Conservation (phyloP, 37 sponge, comb jelly and placozoan genomes). For the Cliona cf. orientalis region DNA sequence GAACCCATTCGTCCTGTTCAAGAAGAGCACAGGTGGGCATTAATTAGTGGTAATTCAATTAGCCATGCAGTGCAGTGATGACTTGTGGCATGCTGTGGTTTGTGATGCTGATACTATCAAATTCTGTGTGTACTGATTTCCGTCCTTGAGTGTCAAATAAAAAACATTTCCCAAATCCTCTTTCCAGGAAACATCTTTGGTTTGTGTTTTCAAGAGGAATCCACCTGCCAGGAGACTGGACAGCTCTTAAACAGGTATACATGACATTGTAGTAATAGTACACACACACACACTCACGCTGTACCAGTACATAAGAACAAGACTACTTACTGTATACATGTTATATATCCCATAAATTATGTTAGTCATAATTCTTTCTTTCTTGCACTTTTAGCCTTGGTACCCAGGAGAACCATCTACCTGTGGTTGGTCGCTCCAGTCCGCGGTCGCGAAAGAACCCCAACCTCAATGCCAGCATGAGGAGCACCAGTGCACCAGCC, state of each 20-base stretch:
- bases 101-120: too few relatives aligned
- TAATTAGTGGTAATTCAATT: not conserved
- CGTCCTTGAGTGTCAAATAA: too few relatives aligned
- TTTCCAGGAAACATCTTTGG: conserved; percentile 52
- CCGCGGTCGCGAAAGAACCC: too few relatives aligned
- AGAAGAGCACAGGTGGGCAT: conserved; percentile 13
- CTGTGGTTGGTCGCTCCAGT: too few relatives aligned
- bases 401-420: too few relatives aligned
- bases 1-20: conserved; percentile 60
- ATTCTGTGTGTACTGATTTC: too few relatives aligned
- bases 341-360: too few relatives aligned
- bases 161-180: too few relatives aligned
- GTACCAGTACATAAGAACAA: too few relatives aligned
- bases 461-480: not conserved
- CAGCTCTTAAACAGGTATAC: conserved; percentile 35
- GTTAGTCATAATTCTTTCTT: not conserved
- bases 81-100: not conserved
- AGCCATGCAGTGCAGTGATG: not conserved
- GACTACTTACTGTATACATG: too few relatives aligned
- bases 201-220: conserved; percentile 41
- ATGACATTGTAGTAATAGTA: not conserved
- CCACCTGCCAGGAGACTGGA: conserved; percentile 20
- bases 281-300: not conserved
- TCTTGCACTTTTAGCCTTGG: not conserved
- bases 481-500: conserved; percentile 1